Evolutionary conservation across 2,113 vertebrate species (phyloP), one percentile per base, ranked within the genome.

Genomic region (Ammodytes dubius): DNA sequence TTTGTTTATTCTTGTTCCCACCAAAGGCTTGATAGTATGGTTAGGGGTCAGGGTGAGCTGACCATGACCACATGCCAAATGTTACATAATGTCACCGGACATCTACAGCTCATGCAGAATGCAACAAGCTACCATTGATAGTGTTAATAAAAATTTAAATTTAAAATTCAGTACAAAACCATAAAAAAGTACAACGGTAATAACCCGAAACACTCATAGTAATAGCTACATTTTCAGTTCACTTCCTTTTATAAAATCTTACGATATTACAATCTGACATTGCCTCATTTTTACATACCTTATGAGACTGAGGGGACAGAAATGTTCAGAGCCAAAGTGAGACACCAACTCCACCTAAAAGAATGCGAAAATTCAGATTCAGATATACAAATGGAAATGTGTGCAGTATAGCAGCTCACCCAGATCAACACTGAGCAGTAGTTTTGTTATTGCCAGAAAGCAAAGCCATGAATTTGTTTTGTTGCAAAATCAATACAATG

Each of bases 271-370:
- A 77, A 73, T 52, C 49, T 14, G 15, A 5, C 14, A 8, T 50
- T 57, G 15, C 13, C 0, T 19, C 6, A 54, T 27, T 58, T 10
- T 56, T n/a, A 75, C 79, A 65, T 95, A 99, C 98, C 98, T 97
- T 94, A 99, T 96, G 81, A 99, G 96, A 87, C 98, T 99, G 88
- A 99, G 96, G n/a, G 98, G 98, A 87, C 98, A 99, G 93, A 99
- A 99, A 81, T 99, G 98, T 88, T 99, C 98, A 0, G 97, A 97
- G 91, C 98, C 98, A 89, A 98, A 99, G 92, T 99, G 97, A 1
- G 98, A 99, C 83, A 99, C 70, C 92, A 99, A 93, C 91, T 99
- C 98, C 77, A 99, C 98, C 98, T 99, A 74, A 64, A 95, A 85
- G 37, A 43, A 45, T 5, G 0, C 74, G 35, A 68, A 52, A 53